Evolutionary conservation across 2,113 vertebrate species (phyloP).

Genomic region (Myotis yumanensis): DNA sequence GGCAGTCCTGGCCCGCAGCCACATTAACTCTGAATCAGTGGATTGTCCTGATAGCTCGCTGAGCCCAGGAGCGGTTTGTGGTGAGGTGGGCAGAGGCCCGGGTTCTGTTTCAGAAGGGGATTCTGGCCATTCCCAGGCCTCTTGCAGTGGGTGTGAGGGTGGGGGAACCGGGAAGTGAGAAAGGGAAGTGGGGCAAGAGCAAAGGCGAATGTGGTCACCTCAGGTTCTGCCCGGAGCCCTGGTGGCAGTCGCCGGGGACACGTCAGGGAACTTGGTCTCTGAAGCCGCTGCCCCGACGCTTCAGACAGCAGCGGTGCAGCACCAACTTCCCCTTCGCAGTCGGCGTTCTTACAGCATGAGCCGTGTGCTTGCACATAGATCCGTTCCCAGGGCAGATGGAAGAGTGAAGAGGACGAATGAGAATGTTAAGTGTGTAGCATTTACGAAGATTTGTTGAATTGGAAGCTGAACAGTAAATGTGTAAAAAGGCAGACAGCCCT

Average conservation of each 20-base stretch:
- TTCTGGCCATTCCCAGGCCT: not conserved
- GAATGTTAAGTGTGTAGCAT: not conserved
- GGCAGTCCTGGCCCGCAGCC: no score
- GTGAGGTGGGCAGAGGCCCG: not conserved
- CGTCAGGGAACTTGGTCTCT: not conserved
- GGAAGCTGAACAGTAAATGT: not conserved
- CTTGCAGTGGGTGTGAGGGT: not conserved
- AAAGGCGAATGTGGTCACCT: not conserved
- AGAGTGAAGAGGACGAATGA: not conserved
- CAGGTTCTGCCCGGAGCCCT: not conserved
- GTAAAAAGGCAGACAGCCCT: not conserved
- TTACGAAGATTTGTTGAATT: not conserved
- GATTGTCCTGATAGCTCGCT: not conserved
- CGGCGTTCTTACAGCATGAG: not conserved
- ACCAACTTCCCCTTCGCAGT: not conserved
- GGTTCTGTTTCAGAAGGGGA: not conserved
- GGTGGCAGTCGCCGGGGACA: not conserved
- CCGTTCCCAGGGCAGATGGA: not conserved
- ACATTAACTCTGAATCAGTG: not conserved
- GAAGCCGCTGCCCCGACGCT: not conserved
- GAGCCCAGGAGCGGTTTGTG: fast-evolving
- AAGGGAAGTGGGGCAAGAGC: conserved; percentile 19
- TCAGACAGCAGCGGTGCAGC: not conserved
- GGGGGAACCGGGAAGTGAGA: conserved; percentile 43
- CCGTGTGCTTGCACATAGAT: not conserved